Conservation (phyloP, 2,797 vertebrate genomes). For the Podargus strigoides region DNA sequence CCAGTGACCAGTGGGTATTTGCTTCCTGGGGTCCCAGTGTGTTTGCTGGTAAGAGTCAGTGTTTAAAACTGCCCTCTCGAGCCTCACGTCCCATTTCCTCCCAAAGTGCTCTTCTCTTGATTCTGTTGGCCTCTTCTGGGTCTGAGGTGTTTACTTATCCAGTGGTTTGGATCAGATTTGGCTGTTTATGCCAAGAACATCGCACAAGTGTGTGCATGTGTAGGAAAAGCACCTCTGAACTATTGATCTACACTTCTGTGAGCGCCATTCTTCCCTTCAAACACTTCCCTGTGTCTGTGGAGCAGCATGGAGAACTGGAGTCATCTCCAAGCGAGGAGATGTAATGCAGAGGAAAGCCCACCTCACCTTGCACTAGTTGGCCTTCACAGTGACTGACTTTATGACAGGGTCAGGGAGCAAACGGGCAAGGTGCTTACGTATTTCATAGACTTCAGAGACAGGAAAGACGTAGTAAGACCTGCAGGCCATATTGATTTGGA, state of each 20-base stretch:
- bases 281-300: neutral
- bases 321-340: neutral
- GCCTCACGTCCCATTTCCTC: neutral
- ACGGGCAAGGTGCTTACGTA: accelerated
- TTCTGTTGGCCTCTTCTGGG: neutral
- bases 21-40: neutral
- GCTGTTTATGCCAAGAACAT: neutral
- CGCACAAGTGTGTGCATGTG: accelerated
- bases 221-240: neutral
- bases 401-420: neutral
- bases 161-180: neutral
- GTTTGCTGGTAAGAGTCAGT: neutral
- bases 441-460: neutral
- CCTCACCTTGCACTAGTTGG: neutral
- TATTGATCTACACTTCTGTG: neutral
- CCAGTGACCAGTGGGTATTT: neutral
- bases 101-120: neutral
- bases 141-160: neutral
- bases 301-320: accelerated
- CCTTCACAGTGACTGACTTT: neutral
- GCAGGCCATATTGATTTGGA: neutral
- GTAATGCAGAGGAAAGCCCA: neutral
- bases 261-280: neutral
- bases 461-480: neutral
- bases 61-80: neutral